Evolutionary conservation across 2,888 invertebrate species (phyloP).

Genomic region (Capitulum mitella): DNA sequence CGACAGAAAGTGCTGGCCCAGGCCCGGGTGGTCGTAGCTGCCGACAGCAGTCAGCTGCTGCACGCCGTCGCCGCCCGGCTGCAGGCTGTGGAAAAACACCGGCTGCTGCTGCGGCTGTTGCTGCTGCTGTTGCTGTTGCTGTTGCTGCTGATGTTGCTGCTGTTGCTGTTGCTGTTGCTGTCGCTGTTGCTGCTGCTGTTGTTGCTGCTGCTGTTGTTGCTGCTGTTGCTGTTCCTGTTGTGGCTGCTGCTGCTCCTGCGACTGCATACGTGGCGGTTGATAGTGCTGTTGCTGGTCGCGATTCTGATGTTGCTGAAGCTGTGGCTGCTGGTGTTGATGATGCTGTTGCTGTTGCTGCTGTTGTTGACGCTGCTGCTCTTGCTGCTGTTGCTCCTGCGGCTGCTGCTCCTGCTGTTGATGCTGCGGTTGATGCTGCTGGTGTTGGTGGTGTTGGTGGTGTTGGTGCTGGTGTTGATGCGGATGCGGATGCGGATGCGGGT

Average conservation of each 20-base stretch:
- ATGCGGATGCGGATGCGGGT: neutral
- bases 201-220: neutral
- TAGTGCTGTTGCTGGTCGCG: neutral
- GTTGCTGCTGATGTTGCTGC: neutral
- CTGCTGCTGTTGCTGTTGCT: neutral
- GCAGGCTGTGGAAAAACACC: neutral
- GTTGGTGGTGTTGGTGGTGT: neutral
- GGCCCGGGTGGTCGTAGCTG: neutral
- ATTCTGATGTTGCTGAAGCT: neutral
- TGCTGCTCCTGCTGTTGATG: neutral
- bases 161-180: neutral
- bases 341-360: neutral
- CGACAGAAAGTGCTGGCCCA: neutral
- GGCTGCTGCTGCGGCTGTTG: neutral
- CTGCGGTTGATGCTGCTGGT: neutral
- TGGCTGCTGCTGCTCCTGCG: neutral
- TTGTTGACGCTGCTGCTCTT: neutral
- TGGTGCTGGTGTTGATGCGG: neutral
- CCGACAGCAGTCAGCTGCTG: neutral
- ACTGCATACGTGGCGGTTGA: neutral
- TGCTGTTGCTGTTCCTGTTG: neutral
- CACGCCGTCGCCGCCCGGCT: neutral
- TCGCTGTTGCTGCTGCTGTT: neutral
- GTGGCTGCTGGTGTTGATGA: neutral
- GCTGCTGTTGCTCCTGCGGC: no score